Evolutionary conservation across 2,113 vertebrate genomes (phyloP), one percentile per base, ranked within the genome.

Genomic region (Anarrhichthys ocellatus): DNA sequence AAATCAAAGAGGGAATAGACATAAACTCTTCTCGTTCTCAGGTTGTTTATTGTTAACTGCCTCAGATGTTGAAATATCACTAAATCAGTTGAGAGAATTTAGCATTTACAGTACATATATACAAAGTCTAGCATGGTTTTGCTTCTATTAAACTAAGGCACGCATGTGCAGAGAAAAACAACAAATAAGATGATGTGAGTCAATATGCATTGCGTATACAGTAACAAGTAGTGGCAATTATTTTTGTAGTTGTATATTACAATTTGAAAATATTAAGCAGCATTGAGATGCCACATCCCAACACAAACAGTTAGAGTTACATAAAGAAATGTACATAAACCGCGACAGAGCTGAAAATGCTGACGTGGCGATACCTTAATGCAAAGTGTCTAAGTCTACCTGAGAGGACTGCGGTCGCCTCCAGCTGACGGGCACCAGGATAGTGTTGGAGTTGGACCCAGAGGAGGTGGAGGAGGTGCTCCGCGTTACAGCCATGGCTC

Each of bases 351-450:
- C 32, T 61, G 9, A 5, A 68, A 1, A 44, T 36, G 4, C 2
- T 64, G 20, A 24, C 1, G 7, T 18, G 13, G 11, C 0, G 6
- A 64, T 32, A 44, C 5, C 13, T 24, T 34, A 40, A 9, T 20
- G 3, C 29, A 9, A 9, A 20, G 29, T 0, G 3, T 78, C 15
- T 54, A 34, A 34, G 10, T n/a, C 70, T 93, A 99, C 98, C 97
- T 99, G 98, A 82, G 98, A 99, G 29, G 95, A 97, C 68, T 99
- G 98, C 2, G 98, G 98, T 66, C 97, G 95, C 87, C 97, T 99
- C 98, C 98, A 99, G 95, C 98, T 99, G 82, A 99, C 98, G 29
- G 97, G 98, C 82, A 99, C 98, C 76, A 99, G 96, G 81, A 99
- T 97, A 46, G 97, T 99, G 90, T 99, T 99, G 81, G 98, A 99